Conservation (phyloP, 2,888 invertebrate genomes). For the Syritta pipiens region DNA sequence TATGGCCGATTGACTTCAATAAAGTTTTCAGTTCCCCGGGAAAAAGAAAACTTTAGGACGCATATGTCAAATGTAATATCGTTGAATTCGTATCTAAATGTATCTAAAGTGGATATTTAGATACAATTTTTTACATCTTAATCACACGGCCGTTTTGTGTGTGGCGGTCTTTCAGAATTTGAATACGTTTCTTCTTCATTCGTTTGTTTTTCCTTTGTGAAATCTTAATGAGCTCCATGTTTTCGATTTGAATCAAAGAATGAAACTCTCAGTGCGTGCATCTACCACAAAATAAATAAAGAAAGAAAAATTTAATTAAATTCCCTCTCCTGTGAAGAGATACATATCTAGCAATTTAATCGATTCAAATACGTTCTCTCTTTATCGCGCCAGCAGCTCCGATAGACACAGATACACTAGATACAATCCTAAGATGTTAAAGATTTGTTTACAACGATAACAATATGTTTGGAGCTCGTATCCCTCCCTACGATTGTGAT, state of each 20-base stretch:
- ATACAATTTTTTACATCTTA: constrained; percentile 51
- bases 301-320: constrained; percentile 42
- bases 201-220: constrained; percentile 16
- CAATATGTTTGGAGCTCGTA: constrained; percentile 24
- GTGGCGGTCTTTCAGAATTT: constrained; percentile 27
- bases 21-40: constrained; percentile 14
- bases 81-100: constrained; percentile 20
- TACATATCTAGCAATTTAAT: constrained; percentile 34
- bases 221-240: constrained; percentile 43
- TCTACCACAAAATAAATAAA: background rate
- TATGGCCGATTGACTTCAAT: constrained; percentile 43
- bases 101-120: constrained; percentile 38
- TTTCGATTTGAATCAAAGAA: background rate
- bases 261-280: background rate
- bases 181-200: constrained; percentile 19
- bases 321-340: constrained; percentile 16
- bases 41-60: constrained; percentile 2
- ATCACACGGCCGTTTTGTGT: constrained; percentile 23
- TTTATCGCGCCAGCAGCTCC: too few species aligned
- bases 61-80: constrained; percentile 45
- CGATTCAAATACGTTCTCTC: background rate
- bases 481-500: constrained; percentile 42
- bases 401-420: too few species aligned
- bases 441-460: constrained; percentile 55
- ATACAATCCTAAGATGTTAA: constrained; percentile 32